Conservation (phyloP, 2,797 vertebrate genomes). For the Darevskia mixta region DNA sequence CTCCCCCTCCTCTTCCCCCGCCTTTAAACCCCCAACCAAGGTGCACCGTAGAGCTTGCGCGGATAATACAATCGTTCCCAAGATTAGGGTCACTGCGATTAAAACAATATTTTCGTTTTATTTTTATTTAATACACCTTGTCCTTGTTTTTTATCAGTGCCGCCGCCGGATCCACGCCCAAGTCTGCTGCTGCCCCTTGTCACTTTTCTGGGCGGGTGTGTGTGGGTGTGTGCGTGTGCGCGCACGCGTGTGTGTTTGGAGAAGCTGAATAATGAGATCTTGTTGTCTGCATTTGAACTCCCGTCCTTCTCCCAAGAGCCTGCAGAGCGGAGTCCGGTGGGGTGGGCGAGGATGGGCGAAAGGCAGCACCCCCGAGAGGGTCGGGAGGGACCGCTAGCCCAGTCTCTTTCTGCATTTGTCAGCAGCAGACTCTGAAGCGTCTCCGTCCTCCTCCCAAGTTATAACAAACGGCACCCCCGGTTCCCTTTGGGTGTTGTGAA, state of each 20-base stretch:
- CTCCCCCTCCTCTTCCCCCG: background rate
- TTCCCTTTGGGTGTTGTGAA: background rate
- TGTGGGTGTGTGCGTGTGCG: too few species aligned
- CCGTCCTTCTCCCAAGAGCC: background rate
- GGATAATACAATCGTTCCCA: background rate
- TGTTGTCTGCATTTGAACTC: background rate
- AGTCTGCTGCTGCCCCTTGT: too few species aligned
- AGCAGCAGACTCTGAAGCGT: too few species aligned
- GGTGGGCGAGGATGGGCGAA: background rate
- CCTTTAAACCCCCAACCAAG: background rate
- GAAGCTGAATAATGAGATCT: too few species aligned
- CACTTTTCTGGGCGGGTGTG: too few species aligned
- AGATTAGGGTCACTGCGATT: background rate
- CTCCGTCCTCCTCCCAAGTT: background rate
- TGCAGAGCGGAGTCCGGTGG: background rate
- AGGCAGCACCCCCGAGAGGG: background rate
- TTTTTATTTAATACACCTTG: too few species aligned
- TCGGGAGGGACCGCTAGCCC: background rate
- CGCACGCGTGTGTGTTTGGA: too few species aligned
- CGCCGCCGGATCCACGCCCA: background rate
- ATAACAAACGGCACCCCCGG: background rate
- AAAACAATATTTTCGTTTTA: background rate
- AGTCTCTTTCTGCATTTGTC: background rate
- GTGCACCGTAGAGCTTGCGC: too few species aligned
- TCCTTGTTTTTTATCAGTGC: background rate